Percentiles rank a stretch among this genome's conserved stretches.
phyloP scores from a whole-genome alignment of 2,888 invertebrate genomes.

The Thera obeliscata region DNA sequence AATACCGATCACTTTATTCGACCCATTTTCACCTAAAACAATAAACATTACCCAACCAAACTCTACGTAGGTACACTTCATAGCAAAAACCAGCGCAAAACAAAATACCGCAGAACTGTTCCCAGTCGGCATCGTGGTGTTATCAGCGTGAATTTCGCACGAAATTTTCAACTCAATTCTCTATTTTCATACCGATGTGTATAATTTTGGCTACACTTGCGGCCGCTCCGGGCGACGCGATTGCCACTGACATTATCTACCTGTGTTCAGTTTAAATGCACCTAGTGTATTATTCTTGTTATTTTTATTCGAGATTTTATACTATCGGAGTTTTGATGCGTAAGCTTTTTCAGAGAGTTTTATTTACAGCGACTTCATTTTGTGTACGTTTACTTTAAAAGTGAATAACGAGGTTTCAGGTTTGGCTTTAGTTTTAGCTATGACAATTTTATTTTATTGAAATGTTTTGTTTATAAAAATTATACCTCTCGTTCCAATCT shows the following conservation, averaged over 20 bases:
- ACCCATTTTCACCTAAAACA: slow-evolving; percentile 19
- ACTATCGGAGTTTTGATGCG: slow-evolving; percentile 26
- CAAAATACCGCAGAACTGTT: slow-evolving; percentile 48
- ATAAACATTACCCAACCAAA: slow-evolving; percentile 19
- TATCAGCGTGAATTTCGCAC: slow-evolving; percentile 55
- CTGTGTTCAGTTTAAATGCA: slow-evolving; percentile 63
- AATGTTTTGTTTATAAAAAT: neutral
- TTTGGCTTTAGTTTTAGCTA: neutral
- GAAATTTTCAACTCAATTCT: slow-evolving; percentile 56
- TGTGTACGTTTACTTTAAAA: neutral
- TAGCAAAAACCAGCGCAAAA: slow-evolving; percentile 53
- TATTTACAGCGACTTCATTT: slow-evolving; percentile 12
- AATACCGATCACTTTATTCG: slow-evolving; percentile 21
- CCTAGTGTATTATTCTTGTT: slow-evolving; percentile 56
- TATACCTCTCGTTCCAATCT: too few relatives aligned
- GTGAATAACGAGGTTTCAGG: neutral
- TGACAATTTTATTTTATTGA: neutral
- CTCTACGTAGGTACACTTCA: slow-evolving; percentile 51
- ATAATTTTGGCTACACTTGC: slow-evolving; percentile 59
- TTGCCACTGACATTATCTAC: slow-evolving; percentile 71
- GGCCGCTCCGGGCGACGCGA: slow-evolving; percentile 55
- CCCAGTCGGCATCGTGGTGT: slow-evolving; percentile 52
- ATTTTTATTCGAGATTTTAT: slow-evolving; percentile 45
- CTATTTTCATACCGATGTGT: slow-evolving; percentile 54
- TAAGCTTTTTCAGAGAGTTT: slow-evolving; percentile 20